phyloP scores from a whole-genome alignment of 2,888 invertebrate genomes.

The Stenotaenia linearis region DNA sequence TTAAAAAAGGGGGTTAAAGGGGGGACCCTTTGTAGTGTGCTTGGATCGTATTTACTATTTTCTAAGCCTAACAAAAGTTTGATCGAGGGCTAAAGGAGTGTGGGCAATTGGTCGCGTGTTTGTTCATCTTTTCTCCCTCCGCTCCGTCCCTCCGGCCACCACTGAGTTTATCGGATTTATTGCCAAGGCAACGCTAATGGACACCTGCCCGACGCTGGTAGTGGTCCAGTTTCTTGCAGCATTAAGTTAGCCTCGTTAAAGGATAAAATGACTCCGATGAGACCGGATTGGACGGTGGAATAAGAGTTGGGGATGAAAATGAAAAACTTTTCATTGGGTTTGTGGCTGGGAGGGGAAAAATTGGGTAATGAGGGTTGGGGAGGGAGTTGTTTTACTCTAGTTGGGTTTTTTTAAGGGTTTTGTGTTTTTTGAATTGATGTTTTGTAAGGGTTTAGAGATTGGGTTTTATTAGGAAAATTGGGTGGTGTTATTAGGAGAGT shows the following conservation, averaged over 20 bases:
- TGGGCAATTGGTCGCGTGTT: background rate
- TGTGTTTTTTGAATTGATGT: no score
- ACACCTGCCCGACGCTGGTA: background rate
- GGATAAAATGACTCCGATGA: slow-evolving; percentile 9
- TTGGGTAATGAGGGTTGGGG: background rate
- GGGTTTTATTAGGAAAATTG: no score
- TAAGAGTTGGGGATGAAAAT: background rate
- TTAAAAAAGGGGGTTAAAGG: background rate
- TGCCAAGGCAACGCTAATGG: slow-evolving; percentile 19
- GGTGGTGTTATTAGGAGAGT: no score
- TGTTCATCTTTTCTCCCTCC: slow-evolving; percentile 3
- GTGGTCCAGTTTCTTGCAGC: slow-evolving; percentile 3
- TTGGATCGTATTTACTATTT: background rate
- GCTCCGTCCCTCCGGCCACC: background rate
- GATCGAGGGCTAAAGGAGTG: background rate
- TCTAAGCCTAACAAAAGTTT: background rate
- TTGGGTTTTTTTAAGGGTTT: background rate
- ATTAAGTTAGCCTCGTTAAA: slow-evolving; percentile 2
- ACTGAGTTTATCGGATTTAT: slow-evolving; percentile 19
- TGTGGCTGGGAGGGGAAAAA: background rate
- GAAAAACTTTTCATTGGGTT: background rate
- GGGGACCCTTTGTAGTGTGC: background rate
- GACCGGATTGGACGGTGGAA: background rate
- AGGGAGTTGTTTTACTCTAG: background rate
- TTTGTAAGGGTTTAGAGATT: no score